Evolutionary conservation across 2,113 vertebrate species (phyloP).

Genomic region (Gopherus flavomarginatus): DNA sequence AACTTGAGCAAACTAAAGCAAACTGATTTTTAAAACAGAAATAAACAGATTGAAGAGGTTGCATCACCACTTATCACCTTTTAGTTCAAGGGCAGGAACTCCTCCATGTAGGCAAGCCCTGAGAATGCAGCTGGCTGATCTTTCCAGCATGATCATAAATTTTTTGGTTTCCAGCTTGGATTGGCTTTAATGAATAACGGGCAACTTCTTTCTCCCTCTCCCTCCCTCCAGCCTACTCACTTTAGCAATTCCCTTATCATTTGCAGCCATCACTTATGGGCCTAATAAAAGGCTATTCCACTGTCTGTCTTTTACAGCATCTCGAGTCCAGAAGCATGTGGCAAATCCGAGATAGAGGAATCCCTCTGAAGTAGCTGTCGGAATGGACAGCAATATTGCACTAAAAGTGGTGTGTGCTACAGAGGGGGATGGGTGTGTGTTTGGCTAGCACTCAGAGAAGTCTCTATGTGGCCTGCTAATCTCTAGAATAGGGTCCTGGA

Average conservation of each 20-base stretch:
- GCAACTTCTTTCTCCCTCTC: not conserved
- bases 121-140: not conserved
- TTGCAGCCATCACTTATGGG: not conserved
- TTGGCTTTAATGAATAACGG: not conserved
- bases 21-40: not conserved
- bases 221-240: not conserved
- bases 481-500: not conserved
- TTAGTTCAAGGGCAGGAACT: not conserved
- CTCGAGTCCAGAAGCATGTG: not conserved
- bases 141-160: not conserved
- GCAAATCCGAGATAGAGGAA: not conserved
- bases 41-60: no score
- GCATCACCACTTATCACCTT: no score
- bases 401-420: not conserved
- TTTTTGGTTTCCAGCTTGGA: not conserved
- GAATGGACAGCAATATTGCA: not conserved
- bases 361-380: not conserved
- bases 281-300: not conserved
- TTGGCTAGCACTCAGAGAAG: not conserved
- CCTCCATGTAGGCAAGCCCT: not conserved
- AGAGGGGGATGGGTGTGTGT: not conserved
- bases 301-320: not conserved
- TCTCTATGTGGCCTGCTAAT: not conserved
- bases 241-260: not conserved
- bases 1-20: not conserved